Base-by-base conservation (phyloP, 2,113 vertebrate species). In the Synodontis membranacea region DNA sequence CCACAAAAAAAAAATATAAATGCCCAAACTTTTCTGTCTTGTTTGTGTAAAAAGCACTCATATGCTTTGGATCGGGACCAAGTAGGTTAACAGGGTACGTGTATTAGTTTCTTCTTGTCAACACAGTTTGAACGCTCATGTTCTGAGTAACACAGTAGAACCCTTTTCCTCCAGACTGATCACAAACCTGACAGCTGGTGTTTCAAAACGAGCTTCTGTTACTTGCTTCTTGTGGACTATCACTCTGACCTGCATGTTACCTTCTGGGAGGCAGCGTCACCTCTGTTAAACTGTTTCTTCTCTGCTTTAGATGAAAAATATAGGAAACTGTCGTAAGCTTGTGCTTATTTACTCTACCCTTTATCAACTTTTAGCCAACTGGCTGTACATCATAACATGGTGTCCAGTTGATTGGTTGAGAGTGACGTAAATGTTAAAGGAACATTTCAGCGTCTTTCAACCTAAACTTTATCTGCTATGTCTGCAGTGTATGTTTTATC, bases 1-100 rank as follows among this genome's bases (percentile, higher is more conserved):
- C 90, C 85, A 90, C 93, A 37, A 84, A 80, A 54, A 54, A 95
- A 84, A 80, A 54, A 54, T 95, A 94, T 95, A 95, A 95, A 96
- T 94, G 89, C 93, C 93, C 93, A 92, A 94, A 94, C 95, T 90
- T 95, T 89, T 96, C 92, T 95, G 93, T 96, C 94, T 95, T 88
- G 82, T 96, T 95, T 92, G 93, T 91, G 94, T 93, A 94, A 95
- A 95, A 96, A 96, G 95, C 95, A 93, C 92, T 95, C 95, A 95
- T 93, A 94, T 94, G 93, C 92, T 95, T 95, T 93, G 95, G 95
- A 96, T 88, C 95, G 92, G 95, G 94, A 96, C 89, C 94, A 95
- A 93, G 94, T 96, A 94, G 95, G 94, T 95, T 95, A 94, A 94
- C 91, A 92, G 94, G 95, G 95, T 96, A 96, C 90, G 95, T 96